Base-by-base conservation (phyloP, 2,888 invertebrate genomes). In the Cheilosia variabilis region DNA sequence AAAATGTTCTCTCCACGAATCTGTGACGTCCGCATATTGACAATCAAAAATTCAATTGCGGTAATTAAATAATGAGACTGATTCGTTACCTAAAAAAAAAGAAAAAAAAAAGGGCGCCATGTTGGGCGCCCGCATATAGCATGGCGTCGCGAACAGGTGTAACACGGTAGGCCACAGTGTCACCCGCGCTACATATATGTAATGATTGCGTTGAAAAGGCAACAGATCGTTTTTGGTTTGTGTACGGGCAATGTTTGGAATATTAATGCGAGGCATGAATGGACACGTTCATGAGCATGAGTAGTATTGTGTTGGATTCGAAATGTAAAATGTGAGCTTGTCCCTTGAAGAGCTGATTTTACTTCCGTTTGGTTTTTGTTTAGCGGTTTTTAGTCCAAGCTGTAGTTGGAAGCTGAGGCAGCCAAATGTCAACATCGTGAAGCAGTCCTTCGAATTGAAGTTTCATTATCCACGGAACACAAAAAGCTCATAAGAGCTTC, bases 31-130 rank as follows among this genome's bases (percentile, higher is more conserved):
- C 53, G 37, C 37, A 41, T 53, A 50, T 81, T 66, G 66, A 68
- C 63, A 72, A 60, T 77, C 27, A 66, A 76, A 66, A 76, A 72
- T 50, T 60, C 65, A 77, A 77, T 76, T 72, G 58, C 45, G 53
- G 43, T 72, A 72, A 86, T 86, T 66, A 72, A 72, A 81, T 86
- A 81, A 81, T 86, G 81, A 68, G 71, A 60, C 72, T 72, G 76
- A 80, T 63, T 72, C 52, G 77, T 77, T 63, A 76, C 69, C 60
- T n/a, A n/a, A n/a, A n/a, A n/a, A n/a, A n/a, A n/a, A n/a, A n/a
- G n/a, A n/a, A n/a, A 60, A 75, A 52, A 22, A 22, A 84, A 66
- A 71, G 60, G 55, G 80, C 47, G 69, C 66, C 79, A 75, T 68
- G 34, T 53, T 66, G 57, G 78, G 71, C 72, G 65, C 72, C 58